Evolutionary conservation across 2,113 vertebrate genomes (phyloP), one percentile per base, ranked within the genome.

Genomic region (Halichoerus grypus): DNA sequence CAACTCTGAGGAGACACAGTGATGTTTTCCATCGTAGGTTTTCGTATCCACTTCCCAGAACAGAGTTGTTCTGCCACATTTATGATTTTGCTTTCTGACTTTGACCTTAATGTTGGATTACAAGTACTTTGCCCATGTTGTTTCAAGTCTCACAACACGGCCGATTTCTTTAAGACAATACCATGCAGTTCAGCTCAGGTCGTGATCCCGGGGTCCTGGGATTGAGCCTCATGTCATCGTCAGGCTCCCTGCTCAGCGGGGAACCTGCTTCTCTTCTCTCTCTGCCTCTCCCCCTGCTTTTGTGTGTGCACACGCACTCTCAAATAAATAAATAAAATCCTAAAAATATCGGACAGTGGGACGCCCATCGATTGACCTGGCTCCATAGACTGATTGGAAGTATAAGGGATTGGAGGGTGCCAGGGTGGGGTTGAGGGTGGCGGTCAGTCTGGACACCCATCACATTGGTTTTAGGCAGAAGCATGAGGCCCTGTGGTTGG

Each of bases 401-500:
- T n/a, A 13, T 9, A 26, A 26, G 9, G 19, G 57, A 24, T 3
- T 61, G 31, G 39, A 71, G 69, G 39, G 53, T 9, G 13, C 11
- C 4, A 10, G 59, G 18, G 19, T 7, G 22, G 28, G 19, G 14
- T 16, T 31, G 36, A 31, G 39, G 71, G n/a, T 5, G 21, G 26
- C 22, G 46, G 6, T 28, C n/a, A 24, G 4, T 77, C 8, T 31
- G 63, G 63, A 49, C 22, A n/a, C 74, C 74, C n/a, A 1, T 31
- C n/a, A 31, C 1, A 0, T 24, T 21, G 21, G 76, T 88, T 82
- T 76, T 88, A 57, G 74, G 24, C 51, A 51, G 72, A 80, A 86
- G 26, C 19, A 0, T 1, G 55, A n/a, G 83, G 67, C 4, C 1
- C 2, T 4, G 5, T 31, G 36, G 55, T 31, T 31, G 53, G 51